Conservation (phyloP, 2,797 vertebrate species). For the Chaenodraco wilsoni region DNA sequence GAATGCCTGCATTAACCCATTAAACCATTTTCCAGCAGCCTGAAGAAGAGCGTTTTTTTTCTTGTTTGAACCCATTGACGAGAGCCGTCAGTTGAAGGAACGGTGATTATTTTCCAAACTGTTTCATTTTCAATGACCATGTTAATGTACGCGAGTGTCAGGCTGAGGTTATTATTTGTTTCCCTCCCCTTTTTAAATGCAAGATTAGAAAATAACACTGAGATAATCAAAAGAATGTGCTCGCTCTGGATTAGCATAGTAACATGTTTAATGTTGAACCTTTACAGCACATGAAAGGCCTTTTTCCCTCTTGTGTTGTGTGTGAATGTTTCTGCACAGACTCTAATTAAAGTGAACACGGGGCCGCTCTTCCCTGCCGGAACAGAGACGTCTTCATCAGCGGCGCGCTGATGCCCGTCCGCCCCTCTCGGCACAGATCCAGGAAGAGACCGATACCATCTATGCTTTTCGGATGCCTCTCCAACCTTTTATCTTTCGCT, state of each 20-base stretch:
- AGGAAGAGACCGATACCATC: slow-evolving; percentile 69
- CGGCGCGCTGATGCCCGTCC: slow-evolving; percentile 64
- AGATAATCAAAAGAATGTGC: slow-evolving; percentile 55
- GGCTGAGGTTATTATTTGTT: background rate
- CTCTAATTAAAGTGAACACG: slow-evolving; percentile 74
- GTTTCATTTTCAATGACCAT: slow-evolving; percentile 31
- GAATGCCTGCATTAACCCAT: slow-evolving; percentile 86
- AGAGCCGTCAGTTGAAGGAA: slow-evolving; percentile 12
- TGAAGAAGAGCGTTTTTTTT: slow-evolving; percentile 28
- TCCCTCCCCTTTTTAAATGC: slow-evolving; percentile 5
- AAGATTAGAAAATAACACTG: slow-evolving; percentile 36
- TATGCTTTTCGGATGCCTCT: slow-evolving; percentile 62
- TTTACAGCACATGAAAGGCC: slow-evolving; percentile 43
- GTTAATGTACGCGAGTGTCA: slow-evolving; percentile 31
- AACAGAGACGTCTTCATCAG: slow-evolving; percentile 70
- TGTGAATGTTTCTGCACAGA: slow-evolving; percentile 42
- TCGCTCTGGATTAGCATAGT: slow-evolving; percentile 25
- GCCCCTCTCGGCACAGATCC: slow-evolving; percentile 64
- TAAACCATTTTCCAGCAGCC: slow-evolving; percentile 85
- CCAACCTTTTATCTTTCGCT: slow-evolving; percentile 66
- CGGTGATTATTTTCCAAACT: slow-evolving; percentile 5
- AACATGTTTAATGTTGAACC: slow-evolving; percentile 42
- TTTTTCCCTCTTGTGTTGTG: slow-evolving; percentile 39
- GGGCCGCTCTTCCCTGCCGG: slow-evolving; percentile 49
- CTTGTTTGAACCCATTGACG: slow-evolving; percentile 10